Evolutionary conservation across 2,113 vertebrate species (phyloP).

Genomic region (Benitochromis conjunctus): DNA sequence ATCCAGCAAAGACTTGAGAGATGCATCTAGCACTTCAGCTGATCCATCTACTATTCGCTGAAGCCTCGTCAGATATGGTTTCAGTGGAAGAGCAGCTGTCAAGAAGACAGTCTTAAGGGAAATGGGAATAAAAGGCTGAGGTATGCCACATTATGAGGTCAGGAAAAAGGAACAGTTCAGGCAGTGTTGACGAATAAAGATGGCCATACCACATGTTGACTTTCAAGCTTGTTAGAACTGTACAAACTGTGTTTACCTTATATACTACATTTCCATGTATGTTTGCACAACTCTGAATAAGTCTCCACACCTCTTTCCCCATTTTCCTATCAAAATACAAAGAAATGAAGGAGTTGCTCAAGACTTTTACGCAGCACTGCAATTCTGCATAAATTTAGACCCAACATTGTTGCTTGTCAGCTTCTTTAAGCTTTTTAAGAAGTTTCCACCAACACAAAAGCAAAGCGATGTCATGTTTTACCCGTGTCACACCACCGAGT

Average conservation of each 20-base stretch:
- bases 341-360: not conserved
- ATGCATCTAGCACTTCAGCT: too few relatives aligned
- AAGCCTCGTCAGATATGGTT: not conserved
- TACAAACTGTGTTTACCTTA: not conserved
- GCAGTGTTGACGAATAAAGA: not conserved
- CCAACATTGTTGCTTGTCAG: not conserved
- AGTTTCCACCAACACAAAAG: not conserved
- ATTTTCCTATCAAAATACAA: not conserved
- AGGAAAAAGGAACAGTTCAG: not conserved
- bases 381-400: not conserved
- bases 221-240: not conserved
- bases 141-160: not conserved
- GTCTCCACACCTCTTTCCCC: not conserved
- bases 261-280: not conserved
- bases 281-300: not conserved
- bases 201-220: not conserved
- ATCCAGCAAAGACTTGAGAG: too few relatives aligned
- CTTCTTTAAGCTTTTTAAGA: slow-evolving; percentile 20
- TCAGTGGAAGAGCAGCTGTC: not conserved
- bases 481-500: not conserved
- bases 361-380: not conserved
- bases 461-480: not conserved
- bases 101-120: not conserved
- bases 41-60: not conserved
- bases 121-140: not conserved